Base-by-base conservation (phyloP, 2,888 invertebrate genomes). In the Mythimna impura region DNA sequence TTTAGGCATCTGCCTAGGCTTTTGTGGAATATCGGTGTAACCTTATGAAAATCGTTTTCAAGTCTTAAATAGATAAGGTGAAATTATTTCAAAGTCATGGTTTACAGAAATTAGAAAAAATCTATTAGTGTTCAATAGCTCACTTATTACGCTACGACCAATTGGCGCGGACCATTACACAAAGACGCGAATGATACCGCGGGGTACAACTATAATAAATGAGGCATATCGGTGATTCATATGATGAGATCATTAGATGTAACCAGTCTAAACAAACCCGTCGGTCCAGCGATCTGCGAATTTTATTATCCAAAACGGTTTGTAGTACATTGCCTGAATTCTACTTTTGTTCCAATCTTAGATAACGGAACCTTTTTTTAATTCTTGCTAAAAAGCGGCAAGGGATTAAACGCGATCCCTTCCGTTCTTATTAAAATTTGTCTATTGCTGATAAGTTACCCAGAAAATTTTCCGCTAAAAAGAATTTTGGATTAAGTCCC, bases 361-460 rank as follows among this genome's bases (percentile, higher is more conserved):
- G 50, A 74, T 65, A 25, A 62, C 25, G 61, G 20, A 65, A 57
- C 60, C 30, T 66, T 70, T 75, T 74, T 47, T 60, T 30, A 64
- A 60, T 43, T 52, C 50, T 40, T 43, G 43, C 10, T 76, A 4
- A 43, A 70, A 76, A 25, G 14, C 20, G 22, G n/a, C 4, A 61
- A 40, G 25, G 60, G 20, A 30, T 47, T 43, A 22, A 52, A 8
- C 0, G 50, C 9, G 55, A 66, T 76, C 55, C 55, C 20, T 63
- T 76, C 57, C 50, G 25, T 43, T 62, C 25, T 20, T 34, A 30
- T 47, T 47, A 20, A 47, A 47, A 47, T 65, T 50, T 36, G 17
- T 50, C 17, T 40, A 40, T 34, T 62, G 62, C 61, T 73, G 58
- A 66, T 54, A 60, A 52, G 66, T 66, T 60, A 43, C 30, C 10